These are phyloP conservation scores for Oscarella lobularis DNA, from an alignment of 37 sponge, comb jelly and placozoan species.

Conservation along the genomic window DNA sequence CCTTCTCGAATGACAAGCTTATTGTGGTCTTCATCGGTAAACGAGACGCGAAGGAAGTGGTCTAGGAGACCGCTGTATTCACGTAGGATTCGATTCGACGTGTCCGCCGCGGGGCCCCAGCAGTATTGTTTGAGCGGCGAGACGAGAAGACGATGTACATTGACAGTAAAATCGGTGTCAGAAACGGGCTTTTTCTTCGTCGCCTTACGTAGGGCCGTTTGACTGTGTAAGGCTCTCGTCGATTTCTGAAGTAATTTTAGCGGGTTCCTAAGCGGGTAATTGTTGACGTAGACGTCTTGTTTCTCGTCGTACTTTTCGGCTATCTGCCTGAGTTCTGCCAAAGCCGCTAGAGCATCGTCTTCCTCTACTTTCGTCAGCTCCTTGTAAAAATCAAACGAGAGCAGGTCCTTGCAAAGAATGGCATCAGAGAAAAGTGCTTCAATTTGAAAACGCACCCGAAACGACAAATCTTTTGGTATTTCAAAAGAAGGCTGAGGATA, in stretches of 20 bases:
- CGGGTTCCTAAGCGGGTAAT: no score
- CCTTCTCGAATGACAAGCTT: neutral
- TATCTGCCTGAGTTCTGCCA: neutral
- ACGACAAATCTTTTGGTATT: neutral
- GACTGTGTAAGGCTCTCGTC: no score
- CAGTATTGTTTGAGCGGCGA: slow-evolving; percentile 13
- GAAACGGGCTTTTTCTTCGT: neutral
- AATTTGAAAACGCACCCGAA: neutral
- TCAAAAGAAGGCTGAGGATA: neutral
- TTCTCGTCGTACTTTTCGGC: no score
- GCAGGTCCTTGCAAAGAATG: neutral
- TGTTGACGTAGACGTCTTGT: no score
- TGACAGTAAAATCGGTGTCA: neutral
- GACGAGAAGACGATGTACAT: neutral
- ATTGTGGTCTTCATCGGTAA: slow-evolving; percentile 17
- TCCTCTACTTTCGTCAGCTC: neutral
- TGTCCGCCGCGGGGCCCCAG: slow-evolving; percentile 13
- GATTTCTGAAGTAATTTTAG: no score
- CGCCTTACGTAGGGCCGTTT: neutral
- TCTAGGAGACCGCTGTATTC: slow-evolving; percentile 4
- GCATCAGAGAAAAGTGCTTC: neutral
- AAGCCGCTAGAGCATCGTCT: neutral
- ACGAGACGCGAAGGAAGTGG: slow-evolving; percentile 16
- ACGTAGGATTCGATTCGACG: slow-evolving; percentile 19
- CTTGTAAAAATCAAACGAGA: neutral